Evolutionary conservation across 1,140 invertebrate species (phyloP).

Genomic region (Cydia fagiglandana): DNA sequence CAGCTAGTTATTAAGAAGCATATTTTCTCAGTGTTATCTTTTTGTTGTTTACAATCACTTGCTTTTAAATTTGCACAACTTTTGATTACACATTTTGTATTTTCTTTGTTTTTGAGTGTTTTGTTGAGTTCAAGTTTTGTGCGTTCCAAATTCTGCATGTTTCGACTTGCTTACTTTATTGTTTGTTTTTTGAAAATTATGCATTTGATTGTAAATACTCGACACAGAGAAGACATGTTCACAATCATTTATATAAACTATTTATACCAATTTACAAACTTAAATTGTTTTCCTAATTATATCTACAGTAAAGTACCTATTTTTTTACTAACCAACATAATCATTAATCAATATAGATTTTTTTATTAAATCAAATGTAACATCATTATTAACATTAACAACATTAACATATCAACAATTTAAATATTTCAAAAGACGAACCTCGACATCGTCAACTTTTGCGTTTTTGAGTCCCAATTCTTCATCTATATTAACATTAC

Average conservation of each 20-base stretch:
- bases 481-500: slow-evolving; percentile 11
- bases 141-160: slow-evolving; percentile 52
- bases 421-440: not conserved
- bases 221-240: slow-evolving; percentile 66
- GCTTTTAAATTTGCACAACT: slow-evolving; percentile 48
- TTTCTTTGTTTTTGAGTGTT: slow-evolving; percentile 44
- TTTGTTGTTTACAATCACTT: slow-evolving; percentile 53
- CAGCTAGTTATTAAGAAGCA: slow-evolving; percentile 54
- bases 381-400: not conserved
- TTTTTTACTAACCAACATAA: not conserved
- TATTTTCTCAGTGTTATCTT: slow-evolving; percentile 62
- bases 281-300: slow-evolving; percentile 26
- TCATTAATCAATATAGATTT: not conserved
- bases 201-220: slow-evolving; percentile 44
- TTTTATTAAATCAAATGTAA: no score
- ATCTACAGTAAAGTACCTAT: not conserved
- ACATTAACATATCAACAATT: not conserved
- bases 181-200: slow-evolving; percentile 32
- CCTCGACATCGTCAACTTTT: not conserved
- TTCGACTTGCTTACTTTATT: slow-evolving; percentile 41
- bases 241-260: slow-evolving; percentile 35
- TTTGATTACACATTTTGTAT: slow-evolving; percentile 36
- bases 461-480: slow-evolving; percentile 33
- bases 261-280: not conserved
- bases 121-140: slow-evolving; percentile 44